Percentiles rank a stretch among this genome's conserved stretches.
Conservation (phyloP, 2,888 invertebrate species). For the Trissolcus brochymenae region DNA sequence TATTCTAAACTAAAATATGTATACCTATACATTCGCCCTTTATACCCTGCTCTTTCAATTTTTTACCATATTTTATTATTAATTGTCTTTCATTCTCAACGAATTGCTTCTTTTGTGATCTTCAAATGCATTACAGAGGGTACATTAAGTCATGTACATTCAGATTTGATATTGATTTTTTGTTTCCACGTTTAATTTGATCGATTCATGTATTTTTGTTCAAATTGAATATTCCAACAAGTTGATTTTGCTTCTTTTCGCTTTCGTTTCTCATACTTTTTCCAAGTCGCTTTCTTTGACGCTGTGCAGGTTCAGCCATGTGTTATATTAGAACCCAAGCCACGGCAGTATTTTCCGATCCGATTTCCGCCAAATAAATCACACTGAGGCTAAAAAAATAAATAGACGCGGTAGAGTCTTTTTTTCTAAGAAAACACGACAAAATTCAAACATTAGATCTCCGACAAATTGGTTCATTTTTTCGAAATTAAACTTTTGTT, state of each 20-base stretch:
- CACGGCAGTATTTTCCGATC: conserved; percentile 44
- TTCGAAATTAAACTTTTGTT: not conserved
- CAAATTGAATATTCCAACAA: too few relatives aligned
- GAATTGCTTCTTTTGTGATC: too few relatives aligned
- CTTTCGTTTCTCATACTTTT: too few relatives aligned
- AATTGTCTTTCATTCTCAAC: too few relatives aligned
- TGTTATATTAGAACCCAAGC: conserved; percentile 17
- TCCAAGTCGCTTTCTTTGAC: conserved; percentile 25
- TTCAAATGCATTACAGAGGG: too few relatives aligned
- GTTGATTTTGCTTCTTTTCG: too few relatives aligned
- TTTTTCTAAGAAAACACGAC: conserved; percentile 46
- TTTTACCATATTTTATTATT: too few relatives aligned
- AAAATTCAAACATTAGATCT: conserved; percentile 36
- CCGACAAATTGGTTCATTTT: conserved; percentile 18
- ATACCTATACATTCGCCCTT: not conserved
- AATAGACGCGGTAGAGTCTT: conserved; percentile 32
- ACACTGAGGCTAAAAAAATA: conserved; percentile 31
- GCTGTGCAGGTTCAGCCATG: conserved; percentile 50
- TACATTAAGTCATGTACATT: too few relatives aligned
- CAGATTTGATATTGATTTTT: too few relatives aligned
- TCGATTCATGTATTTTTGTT: too few relatives aligned
- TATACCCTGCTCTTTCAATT: not conserved
- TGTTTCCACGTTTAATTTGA: too few relatives aligned
- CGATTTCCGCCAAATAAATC: conserved; percentile 54
- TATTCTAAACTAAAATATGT: conserved; percentile 23